Evolutionary conservation across 2,113 vertebrate species (phyloP), one percentile per base, ranked within the genome.

Genomic region (Callopanchax toddi): DNA sequence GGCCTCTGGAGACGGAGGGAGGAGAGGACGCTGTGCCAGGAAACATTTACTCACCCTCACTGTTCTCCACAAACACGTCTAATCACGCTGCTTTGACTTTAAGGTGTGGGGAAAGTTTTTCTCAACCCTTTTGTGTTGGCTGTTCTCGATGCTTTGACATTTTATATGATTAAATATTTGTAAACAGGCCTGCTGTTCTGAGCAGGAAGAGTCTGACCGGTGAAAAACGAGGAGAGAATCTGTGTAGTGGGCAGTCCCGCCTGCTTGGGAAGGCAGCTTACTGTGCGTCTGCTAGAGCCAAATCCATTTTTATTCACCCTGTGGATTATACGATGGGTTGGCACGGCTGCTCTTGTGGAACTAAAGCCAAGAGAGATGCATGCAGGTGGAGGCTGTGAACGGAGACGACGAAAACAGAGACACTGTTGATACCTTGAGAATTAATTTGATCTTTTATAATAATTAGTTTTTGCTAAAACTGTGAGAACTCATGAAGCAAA

Each of bases 291-390:
- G 71, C 74, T 77, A 40, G 56, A 76, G 67, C 76, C 72, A 81
- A 86, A 86, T 86, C 86, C 82, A 85, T 84, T 83, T 84, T 74
- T 87, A 78, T 64, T 83, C 74, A 84, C 85, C 76, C 71, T 22
- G 66, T 74, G 89, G 83, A 86, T 85, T 87, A 83, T 66, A 40
- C 57, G 57, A 25, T 48, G 5, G 16, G 29, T 61, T 79, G 78
- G 79, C 78, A 72, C 34, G 48, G 34, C 63, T 45, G 40, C 48
- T 49, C 39, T 16, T 0, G 15, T 54, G 36, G 26, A 12, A 26
- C 25, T 23, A 1, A 18, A 64, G 83, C 76, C 76, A 63, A 59
- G 32, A 9, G 37, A 36, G 20, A 51, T 13, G 48, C 42, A 16
- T 59, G 71, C 80, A 76, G 78, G 68, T 71, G 73, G 67, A 65